Evolutionary conservation across 2,888 invertebrate genomes (phyloP), one percentile per base, ranked within the genome.

Genomic region (Monopis laevigella): DNA sequence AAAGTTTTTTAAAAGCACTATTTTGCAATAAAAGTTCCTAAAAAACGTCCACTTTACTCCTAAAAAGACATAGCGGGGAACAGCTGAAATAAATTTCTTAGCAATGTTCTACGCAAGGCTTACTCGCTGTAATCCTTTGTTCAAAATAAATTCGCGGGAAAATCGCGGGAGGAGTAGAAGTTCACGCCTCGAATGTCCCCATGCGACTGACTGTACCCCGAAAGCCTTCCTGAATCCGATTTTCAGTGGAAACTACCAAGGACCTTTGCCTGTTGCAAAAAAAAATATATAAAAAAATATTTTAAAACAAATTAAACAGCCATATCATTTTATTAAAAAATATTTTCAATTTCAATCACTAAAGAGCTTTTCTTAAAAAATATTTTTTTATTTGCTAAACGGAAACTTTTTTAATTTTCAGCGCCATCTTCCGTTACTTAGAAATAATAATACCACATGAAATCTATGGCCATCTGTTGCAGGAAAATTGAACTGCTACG

Each of bases 141-240:
- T 36, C 36, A 36, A 36, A 36, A 13, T 12, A 21, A 29, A 34
- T 11, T 21, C 36, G 36, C 36, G 36, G 36, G 36, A 36, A 21
- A 21, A 21, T 21, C 21, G 19, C 7, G 11, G 21, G 12, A n/a
- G 12, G 21, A 21, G 21, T 10, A 21, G 36, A 13, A 36, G 67
- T 63, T 60, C 58, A 51, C 71, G 50, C 67, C 54, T 46, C 56
- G 69, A 62, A 57, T 51, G 65, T 62, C 64, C 67, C 67, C 65
- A 64, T 62, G 58, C 72, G 65, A 78, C 78, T 78, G 74, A 59
- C 59, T 48, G 56, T 57, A 41, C 63, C 71, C 67, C 62, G 70
- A 68, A 63, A 60, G 56, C 59, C 58, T 70, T 70, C 72, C 65
- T 62, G 57, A 65, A 61, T 62, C 58, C 56, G 52, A 56, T 58